These are phyloP conservation scores for Blastobasis adustella DNA, from an alignment of 2,888 invertebrate genomes.

Conservation along the genomic window DNA sequence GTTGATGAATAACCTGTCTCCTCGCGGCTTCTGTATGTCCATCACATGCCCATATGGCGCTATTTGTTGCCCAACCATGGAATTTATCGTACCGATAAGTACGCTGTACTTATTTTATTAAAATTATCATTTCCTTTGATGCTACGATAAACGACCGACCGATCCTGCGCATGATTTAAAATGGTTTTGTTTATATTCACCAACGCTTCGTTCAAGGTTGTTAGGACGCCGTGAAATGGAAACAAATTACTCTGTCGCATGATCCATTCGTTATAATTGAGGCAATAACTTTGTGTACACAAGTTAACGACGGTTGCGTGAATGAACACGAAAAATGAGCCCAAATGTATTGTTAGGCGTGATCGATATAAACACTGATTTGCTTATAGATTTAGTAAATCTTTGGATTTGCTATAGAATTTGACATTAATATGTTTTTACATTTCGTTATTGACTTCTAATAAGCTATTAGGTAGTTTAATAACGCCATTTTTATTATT, in stretches of 20 bases:
- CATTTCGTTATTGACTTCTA: too few relatives aligned
- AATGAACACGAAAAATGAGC: constrained; percentile 11
- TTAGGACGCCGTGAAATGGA: not conserved
- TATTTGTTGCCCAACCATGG: constrained; percentile 6
- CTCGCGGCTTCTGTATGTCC: constrained; percentile 48
- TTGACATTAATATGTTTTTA: too few relatives aligned
- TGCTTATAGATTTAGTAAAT: too few relatives aligned
- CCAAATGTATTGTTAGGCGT: constrained; percentile 14
- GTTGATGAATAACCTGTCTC: constrained; percentile 57
- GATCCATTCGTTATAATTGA: constrained; percentile 32
- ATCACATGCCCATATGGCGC: constrained; percentile 22
- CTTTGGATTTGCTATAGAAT: too few relatives aligned
- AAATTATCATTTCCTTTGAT: too few relatives aligned
- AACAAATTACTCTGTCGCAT: constrained; percentile 28
- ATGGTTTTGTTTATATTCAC: not conserved
- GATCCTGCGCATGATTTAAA: not conserved
- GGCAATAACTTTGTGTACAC: constrained; percentile 33
- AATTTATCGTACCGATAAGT: not conserved
- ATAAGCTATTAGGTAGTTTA: too few relatives aligned
- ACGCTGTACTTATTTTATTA: too few relatives aligned
- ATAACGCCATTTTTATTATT: too few relatives aligned
- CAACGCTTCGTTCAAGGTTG: not conserved
- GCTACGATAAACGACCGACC: not conserved
- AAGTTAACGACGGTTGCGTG: constrained; percentile 31
- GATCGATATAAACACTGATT: too few relatives aligned